Evolutionary conservation across 2,797 vertebrate genomes (phyloP).

Genomic region (Anolis apletophallus): DNA sequence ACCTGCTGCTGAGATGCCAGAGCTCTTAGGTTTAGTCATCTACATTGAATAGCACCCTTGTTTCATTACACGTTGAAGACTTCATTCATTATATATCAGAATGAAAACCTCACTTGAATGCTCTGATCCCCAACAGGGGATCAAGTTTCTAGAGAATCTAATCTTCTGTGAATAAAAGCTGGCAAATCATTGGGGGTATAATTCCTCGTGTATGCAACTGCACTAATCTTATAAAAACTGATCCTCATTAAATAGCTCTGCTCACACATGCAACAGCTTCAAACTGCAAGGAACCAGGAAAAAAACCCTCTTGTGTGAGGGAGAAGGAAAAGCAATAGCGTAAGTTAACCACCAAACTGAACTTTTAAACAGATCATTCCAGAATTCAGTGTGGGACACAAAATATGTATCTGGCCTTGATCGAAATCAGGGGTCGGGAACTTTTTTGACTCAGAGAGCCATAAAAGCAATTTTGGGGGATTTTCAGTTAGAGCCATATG

Average conservation of each 20-base stretch:
- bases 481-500: too few species aligned
- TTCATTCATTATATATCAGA: conserved; percentile 72
- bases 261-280: neutral
- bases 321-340: neutral
- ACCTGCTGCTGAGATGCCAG: neutral
- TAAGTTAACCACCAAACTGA: neutral
- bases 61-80: conserved; percentile 60
- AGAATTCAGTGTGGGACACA: neutral
- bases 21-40: conserved; percentile 35
- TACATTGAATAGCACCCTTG: conserved; percentile 37
- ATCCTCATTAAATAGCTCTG: conserved; percentile 40
- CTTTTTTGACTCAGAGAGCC: too few species aligned
- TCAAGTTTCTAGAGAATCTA: conserved; percentile 73
- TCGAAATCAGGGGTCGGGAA: neutral
- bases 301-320: neutral
- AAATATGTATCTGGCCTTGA: neutral
- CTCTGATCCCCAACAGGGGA: conserved; percentile 63
- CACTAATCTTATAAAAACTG: conserved; percentile 65
- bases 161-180: conserved; percentile 76
- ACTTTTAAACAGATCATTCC: neutral
- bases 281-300: conserved; percentile 5
- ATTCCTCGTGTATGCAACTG: conserved; percentile 66
- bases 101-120: conserved; percentile 63
- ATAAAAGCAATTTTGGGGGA: too few species aligned
- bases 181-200: conserved; percentile 71